Percentiles rank a stretch among this genome's conserved stretches.
Evolutionary conservation across 1,140 invertebrate genomes (phyloP).

Genomic region (Drosophila rhopaloa): DNA sequence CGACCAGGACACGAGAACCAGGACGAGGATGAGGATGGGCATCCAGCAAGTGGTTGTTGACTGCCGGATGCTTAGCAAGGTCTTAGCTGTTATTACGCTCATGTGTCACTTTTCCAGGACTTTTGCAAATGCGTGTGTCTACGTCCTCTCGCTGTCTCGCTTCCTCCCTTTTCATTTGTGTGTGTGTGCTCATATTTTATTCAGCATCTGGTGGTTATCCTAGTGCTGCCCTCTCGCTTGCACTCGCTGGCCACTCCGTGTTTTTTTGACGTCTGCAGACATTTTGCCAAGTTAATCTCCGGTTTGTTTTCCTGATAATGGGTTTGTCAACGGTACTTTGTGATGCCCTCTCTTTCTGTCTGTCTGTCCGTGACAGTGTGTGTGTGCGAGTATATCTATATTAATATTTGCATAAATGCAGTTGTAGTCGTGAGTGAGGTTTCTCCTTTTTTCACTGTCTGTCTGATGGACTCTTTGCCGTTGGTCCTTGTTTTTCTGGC

Average conservation of each 20-base stretch:
- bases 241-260: constrained; percentile 12
- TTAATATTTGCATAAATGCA: constrained; percentile 54
- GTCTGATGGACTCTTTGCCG: constrained; percentile 32
- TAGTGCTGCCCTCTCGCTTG: constrained; percentile 43
- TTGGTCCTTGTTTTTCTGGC: constrained; percentile 24
- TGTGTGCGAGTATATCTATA: constrained; percentile 35
- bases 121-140: constrained; percentile 52
- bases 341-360: constrained; percentile 52
- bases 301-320: constrained; percentile 83
- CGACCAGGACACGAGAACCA: constrained; percentile 13
- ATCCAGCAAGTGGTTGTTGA: constrained; percentile 78
- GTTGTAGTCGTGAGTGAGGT: constrained; percentile 50
- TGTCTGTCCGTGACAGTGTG: constrained; percentile 25
- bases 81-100: constrained; percentile 82
- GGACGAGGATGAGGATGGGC: constrained; percentile 14
- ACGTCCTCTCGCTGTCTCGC: constrained; percentile 1
- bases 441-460: constrained; percentile 27
- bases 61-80: constrained; percentile 80
- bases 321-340: constrained; percentile 80
- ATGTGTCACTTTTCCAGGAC: constrained; percentile 76
- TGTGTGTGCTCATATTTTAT: constrained; percentile 72
- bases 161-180: constrained; percentile 9
- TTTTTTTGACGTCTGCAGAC: constrained; percentile 77
- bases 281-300: constrained; percentile 83
- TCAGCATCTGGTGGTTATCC: constrained; percentile 61